Evolutionary conservation across 2,797 vertebrate species (phyloP), one percentile per base, ranked within the genome.

Genomic region (Syngnathus rostellatus): DNA sequence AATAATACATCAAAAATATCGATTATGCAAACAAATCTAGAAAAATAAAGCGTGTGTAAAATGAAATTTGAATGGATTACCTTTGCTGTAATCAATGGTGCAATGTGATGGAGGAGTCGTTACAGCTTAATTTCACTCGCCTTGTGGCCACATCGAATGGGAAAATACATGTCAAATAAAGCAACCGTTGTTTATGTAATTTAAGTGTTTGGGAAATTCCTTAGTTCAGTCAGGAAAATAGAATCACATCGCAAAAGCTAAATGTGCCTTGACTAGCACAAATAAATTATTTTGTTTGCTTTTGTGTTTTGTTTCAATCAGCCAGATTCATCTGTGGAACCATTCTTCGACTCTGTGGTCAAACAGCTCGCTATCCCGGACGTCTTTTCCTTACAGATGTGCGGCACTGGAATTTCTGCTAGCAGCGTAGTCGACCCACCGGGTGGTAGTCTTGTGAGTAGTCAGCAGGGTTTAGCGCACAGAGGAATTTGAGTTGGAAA

Each of bases 321-420:
- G 97, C 97, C 97, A 0, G 95, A 97, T 62, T 89, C 93, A 19
- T 93, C 94, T 0, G 92, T 98, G 86, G 93, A 94, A 85, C 94
- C 97, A 0, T 99, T 99, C 89, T 98, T 98, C 70, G 92, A 96
- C 77, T 96, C 97, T 1, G 70, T 97, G 40, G 95, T 98, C 83
- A 82, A 73, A 4, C 93, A 96, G 83, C 90, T 92, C 6, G 85
- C 87, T 62, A 95, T 99, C 64, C 92, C 95, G 8, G 81, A 98
- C 70, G 62, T 96, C 41, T 99, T 99, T 83, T 99, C 96, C 79
- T 92, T 99, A 81, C 96, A 99, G 90, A 99, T 99, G 96, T 99
- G 97, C 3, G 97, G 96, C 1, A 91, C 92, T 25, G 93, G 94
- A 67, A 69, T 93, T 73, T 91, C 93, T 1, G 87, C 91, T 67